Conservation (phyloP, 2,113 vertebrate species). For the Misgurnus anguillicaudatus region DNA sequence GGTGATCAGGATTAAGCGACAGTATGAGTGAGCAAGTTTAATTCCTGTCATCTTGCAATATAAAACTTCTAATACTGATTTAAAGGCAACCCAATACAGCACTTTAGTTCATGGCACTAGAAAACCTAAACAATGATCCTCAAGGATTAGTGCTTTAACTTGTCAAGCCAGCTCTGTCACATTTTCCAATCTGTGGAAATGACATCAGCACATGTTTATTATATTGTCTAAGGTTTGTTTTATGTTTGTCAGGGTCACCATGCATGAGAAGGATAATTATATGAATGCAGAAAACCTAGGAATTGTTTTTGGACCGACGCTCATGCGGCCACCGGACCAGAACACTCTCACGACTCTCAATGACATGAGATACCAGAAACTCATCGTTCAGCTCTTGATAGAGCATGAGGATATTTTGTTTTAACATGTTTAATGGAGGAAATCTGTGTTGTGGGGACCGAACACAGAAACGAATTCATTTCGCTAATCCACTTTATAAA, state of each 20-base stretch:
- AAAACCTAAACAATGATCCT: not conserved
- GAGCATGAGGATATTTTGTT: slow-evolving; percentile 97
- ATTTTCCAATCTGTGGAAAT: not conserved
- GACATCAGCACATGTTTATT: not conserved
- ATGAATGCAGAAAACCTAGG: slow-evolving; percentile 97
- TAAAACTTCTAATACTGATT: slow-evolving; percentile 23
- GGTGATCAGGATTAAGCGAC: not conserved
- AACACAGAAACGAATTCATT: not conserved
- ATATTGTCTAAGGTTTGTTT: slow-evolving; percentile 13
- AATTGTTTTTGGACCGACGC: slow-evolving; percentile 95
- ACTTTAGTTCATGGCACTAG: not conserved
- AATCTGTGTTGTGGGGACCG: not conserved
- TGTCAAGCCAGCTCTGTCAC: slow-evolving; percentile 10
- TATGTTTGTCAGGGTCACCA: slow-evolving; percentile 81
- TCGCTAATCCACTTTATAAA: not conserved
- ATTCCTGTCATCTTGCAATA: slow-evolving; percentile 8
- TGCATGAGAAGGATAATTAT: slow-evolving; percentile 95
- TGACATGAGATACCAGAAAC: slow-evolving; percentile 97
- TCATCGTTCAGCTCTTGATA: slow-evolving; percentile 94
- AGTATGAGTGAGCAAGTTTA: not conserved
- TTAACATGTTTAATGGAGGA: slow-evolving; percentile 66
- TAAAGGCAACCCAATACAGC: not conserved
- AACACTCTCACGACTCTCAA: slow-evolving; percentile 92
- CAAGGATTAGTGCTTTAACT: slow-evolving; percentile 4
- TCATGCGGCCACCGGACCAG: slow-evolving; percentile 95